Evolutionary conservation across 2,797 vertebrate genomes (phyloP).

Genomic region (Coccyzus lansbergi): DNA sequence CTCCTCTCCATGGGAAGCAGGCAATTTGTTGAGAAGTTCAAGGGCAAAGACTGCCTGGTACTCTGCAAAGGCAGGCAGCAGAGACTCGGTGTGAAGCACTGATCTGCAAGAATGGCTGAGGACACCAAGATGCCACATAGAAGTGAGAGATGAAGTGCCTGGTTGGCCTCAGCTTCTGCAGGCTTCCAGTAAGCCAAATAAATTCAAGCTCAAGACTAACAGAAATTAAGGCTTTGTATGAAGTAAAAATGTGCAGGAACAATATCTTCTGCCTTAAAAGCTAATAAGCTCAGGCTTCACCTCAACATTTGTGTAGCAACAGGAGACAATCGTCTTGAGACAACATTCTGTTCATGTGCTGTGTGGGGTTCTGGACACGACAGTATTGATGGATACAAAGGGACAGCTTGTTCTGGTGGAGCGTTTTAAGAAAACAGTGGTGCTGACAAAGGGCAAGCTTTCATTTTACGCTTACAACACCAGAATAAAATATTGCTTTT

Average conservation of each 20-base stretch:
- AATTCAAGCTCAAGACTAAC: not conserved
- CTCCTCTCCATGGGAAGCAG: not conserved
- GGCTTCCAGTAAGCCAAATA: conserved; percentile 33
- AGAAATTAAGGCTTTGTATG: not conserved
- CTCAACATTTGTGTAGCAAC: conserved; percentile 51
- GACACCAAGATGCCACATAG: not conserved
- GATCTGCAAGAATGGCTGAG: not conserved
- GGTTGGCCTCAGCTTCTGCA: not conserved
- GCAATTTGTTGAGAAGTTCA: not conserved
- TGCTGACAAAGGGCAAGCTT: conserved; percentile 65
- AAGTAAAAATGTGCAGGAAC: conserved; percentile 28
- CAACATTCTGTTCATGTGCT: conserved; percentile 36
- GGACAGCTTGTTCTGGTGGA: conserved; percentile 59
- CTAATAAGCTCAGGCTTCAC: conserved; percentile 42
- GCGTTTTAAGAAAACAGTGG: conserved; percentile 49
- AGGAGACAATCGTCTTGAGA: conserved; percentile 19
- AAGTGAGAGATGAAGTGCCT: not conserved
- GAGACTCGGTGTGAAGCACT: not conserved
- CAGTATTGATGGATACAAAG: not conserved
- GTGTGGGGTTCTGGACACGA: not conserved
- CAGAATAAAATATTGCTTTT: conserved; percentile 70
- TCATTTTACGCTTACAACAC: conserved; percentile 29
- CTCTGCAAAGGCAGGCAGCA: not conserved
- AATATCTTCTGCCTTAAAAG: conserved; percentile 49
- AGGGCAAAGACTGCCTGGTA: not conserved